Evolutionary conservation across 2,797 vertebrate genomes (phyloP).

Genomic region (Ciconia nigra): DNA sequence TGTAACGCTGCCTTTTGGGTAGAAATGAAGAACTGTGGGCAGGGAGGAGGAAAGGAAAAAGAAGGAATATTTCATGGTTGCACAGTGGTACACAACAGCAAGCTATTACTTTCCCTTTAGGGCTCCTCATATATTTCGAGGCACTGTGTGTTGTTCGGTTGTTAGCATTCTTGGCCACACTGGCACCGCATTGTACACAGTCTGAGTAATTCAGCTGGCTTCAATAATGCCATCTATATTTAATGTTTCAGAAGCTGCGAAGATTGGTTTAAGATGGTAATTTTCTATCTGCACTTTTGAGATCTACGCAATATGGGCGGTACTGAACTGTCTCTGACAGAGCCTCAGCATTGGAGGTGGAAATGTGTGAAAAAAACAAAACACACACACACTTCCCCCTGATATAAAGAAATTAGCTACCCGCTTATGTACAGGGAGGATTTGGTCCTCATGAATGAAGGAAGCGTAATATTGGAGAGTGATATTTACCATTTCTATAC

Average conservation of each 20-base stretch:
- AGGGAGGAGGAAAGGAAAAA: neutral
- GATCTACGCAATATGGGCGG: neutral
- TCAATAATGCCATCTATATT: slow-evolving; percentile 60
- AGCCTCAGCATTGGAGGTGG: neutral
- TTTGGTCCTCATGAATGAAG: neutral
- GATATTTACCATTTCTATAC: neutral
- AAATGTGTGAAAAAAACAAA: neutral
- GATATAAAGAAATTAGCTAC: neutral
- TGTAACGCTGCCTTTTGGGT: neutral
- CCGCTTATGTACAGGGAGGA: neutral
- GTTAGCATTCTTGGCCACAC: slow-evolving; percentile 49
- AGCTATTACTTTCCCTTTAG: slow-evolving; percentile 34
- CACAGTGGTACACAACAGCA: neutral
- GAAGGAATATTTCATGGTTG: neutral
- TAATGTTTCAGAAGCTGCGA: slow-evolving; percentile 51
- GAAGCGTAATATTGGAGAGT: neutral
- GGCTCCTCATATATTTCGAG: neutral
- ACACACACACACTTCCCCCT: neutral
- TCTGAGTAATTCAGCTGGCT: slow-evolving; percentile 55
- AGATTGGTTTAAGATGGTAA: slow-evolving; percentile 64
- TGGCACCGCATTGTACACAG: slow-evolving; percentile 23
- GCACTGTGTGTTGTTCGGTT: neutral
- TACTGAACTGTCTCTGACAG: neutral
- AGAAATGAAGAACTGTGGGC: neutral
- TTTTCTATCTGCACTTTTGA: slow-evolving; percentile 50